A percentile compares a stretch with the other conserved stretches of the same genome.
These are phyloP conservation scores for Podarcis cretensis DNA, from an alignment of 2,113 vertebrate genomes.

Conservation along the genomic window DNA sequence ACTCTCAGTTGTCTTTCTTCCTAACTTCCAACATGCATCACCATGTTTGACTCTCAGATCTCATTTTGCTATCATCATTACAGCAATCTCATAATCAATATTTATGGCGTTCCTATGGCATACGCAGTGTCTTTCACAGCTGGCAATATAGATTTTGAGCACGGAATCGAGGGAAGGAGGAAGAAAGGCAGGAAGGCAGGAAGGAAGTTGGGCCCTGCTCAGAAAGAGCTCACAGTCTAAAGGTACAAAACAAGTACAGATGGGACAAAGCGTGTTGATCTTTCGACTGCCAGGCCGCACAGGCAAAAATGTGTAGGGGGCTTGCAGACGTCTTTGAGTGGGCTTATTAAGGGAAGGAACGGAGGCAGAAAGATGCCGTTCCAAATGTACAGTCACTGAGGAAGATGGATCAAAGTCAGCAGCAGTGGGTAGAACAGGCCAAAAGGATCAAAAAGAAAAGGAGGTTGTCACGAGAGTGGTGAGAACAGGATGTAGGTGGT, in stretches of 20 bases:
- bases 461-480: constrained; percentile 18
- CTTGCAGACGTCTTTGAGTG: constrained; percentile 1
- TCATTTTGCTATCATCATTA: constrained; percentile 57
- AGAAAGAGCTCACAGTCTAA: constrained; percentile 70
- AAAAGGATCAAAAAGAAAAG: constrained; percentile 26
- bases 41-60: constrained; percentile 47
- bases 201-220: constrained; percentile 60
- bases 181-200: constrained; percentile 9
- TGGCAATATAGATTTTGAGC: constrained; percentile 40
- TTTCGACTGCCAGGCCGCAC: background rate
- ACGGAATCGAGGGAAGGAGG: background rate
- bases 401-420: constrained; percentile 21
- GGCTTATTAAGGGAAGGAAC: background rate
- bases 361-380: constrained; percentile 23
- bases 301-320: background rate
- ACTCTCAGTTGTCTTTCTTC: constrained; percentile 26
- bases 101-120: constrained; percentile 38
- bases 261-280: background rate
- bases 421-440: constrained; percentile 26
- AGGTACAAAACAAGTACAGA: constrained; percentile 43
- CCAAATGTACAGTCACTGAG: constrained; percentile 1
- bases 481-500: constrained; percentile 40
- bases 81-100: constrained; percentile 37
- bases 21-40: constrained; percentile 60
- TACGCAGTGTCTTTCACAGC: constrained; percentile 59